Evolutionary conservation across 2,888 invertebrate genomes (phyloP).

Genomic region (Dinocampus coccinellae): DNA sequence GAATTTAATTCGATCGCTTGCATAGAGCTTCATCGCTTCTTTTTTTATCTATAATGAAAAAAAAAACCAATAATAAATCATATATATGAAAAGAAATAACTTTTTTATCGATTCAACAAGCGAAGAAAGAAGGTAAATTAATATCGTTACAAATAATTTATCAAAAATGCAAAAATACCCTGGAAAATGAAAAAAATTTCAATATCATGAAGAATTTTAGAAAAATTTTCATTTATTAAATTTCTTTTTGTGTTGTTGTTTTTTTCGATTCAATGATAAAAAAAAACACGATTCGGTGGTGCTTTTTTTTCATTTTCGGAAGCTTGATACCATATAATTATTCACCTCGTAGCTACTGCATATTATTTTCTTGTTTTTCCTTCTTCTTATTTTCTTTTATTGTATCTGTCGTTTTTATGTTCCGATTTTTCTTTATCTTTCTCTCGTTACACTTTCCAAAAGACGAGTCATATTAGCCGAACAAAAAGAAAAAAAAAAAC

Average conservation of each 20-base stretch:
- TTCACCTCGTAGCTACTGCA: too few species aligned
- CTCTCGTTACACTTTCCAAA: neutral
- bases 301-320: too few species aligned
- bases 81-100: slow-evolving; percentile 17
- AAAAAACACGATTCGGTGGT: too few species aligned
- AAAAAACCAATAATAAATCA: slow-evolving; percentile 34
- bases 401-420: neutral
- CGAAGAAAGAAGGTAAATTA: neutral
- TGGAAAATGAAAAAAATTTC: too few species aligned
- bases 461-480: neutral
- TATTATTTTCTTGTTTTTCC: neutral
- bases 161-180: too few species aligned
- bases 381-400: neutral
- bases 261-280: too few species aligned
- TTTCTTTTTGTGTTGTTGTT: neutral
- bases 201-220: neutral
- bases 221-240: slow-evolving; percentile 16
- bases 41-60: slow-evolving; percentile 46
- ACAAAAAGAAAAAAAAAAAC: neutral
- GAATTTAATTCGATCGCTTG: slow-evolving; percentile 51
- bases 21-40: slow-evolving; percentile 49
- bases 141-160: too few species aligned
- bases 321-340: neutral
- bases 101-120: slow-evolving; percentile 6
- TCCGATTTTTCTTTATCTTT: neutral